Percentiles rank a stretch among this genome's conserved stretches.
Conservation (phyloP, 2,888 invertebrate species). For the Eilema griseolum region DNA sequence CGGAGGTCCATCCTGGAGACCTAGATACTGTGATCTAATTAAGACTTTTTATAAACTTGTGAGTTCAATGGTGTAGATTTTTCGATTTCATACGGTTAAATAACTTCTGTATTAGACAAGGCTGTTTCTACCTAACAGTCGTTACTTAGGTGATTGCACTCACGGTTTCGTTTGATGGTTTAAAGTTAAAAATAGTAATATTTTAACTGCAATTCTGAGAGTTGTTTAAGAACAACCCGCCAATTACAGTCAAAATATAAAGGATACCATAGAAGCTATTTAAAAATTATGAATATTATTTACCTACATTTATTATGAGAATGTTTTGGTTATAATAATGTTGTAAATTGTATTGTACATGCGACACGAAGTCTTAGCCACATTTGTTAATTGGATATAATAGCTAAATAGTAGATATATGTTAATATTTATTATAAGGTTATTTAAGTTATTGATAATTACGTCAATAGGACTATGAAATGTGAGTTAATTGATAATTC, state of each 20-base stretch:
- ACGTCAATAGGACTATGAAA: conserved; percentile 33
- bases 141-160: conserved; percentile 63
- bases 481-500: conserved; percentile 52
- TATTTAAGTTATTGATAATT: conserved; percentile 42
- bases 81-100: conserved; percentile 56
- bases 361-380: conserved; percentile 20
- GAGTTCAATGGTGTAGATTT: conserved; percentile 73
- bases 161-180: conserved; percentile 55
- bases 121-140: conserved; percentile 73
- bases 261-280: conserved; percentile 35
- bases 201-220: conserved; percentile 41
- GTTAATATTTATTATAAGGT: conserved; percentile 32
- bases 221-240: conserved; percentile 11
- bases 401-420: conserved; percentile 32
- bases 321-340: conserved; percentile 10
- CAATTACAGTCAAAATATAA: conserved; percentile 14
- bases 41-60: conserved; percentile 74
- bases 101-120: conserved; percentile 64
- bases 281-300: conserved; percentile 36
- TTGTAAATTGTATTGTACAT: conserved; percentile 18
- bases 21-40: conserved; percentile 87
- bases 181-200: conserved; percentile 47
- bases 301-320: conserved; percentile 15
- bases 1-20: conserved; percentile 76
- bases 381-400: conserved; percentile 36